phyloP scores from a whole-genome alignment of 2,888 invertebrate genomes.

The Pterobdella sp. region DNA sequence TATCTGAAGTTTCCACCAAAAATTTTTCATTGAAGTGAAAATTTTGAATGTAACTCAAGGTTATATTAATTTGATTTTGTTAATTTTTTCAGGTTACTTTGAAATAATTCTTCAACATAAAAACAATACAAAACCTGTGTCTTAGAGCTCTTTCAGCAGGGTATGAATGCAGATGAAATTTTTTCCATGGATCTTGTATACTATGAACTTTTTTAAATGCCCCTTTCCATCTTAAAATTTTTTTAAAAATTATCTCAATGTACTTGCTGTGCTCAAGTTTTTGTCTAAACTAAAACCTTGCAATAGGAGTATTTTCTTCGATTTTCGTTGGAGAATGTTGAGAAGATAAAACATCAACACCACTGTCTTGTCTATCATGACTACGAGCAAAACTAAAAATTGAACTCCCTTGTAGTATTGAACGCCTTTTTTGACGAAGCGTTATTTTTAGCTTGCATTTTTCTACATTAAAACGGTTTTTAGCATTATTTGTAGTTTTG shows the following conservation, averaged over 20 bases:
- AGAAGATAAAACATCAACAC: neutral
- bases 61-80: no score
- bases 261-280: neutral
- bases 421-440: constrained; percentile 25
- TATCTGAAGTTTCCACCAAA: constrained; percentile 36
- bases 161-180: constrained; percentile 53
- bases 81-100: no score
- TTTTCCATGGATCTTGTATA: constrained; percentile 55
- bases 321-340: neutral
- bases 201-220: constrained; percentile 24
- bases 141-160: constrained; percentile 52
- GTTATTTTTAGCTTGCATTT: constrained; percentile 21
- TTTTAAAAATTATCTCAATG: neutral
- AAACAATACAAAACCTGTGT: constrained; percentile 48
- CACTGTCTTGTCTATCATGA: neutral
- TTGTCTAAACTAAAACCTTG: constrained; percentile 2
- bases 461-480: neutral
- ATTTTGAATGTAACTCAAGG: no score
- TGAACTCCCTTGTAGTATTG: constrained; percentile 15
- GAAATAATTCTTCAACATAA: no score
- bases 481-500: neutral
- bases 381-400: constrained; percentile 10
- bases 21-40: no score
- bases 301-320: constrained; percentile 4
- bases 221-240: constrained; percentile 24